Evolutionary conservation across 2,113 vertebrate species (phyloP).

Genomic region (Xiphias gladius): DNA sequence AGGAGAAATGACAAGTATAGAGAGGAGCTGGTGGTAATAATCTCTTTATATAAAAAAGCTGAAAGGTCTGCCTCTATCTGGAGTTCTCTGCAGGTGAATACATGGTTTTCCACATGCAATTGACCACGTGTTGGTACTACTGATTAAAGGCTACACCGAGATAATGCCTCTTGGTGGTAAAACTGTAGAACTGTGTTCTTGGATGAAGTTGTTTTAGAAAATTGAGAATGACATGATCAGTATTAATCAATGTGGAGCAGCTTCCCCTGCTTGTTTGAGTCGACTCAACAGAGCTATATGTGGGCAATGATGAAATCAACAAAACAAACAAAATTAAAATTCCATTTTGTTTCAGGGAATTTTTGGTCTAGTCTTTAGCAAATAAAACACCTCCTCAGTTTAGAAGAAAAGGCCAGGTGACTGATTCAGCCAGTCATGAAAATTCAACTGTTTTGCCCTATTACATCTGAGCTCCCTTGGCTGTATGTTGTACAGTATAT

Average conservation of each 20-base stretch:
- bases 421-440: no score
- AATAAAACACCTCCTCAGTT: no score
- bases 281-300: neutral
- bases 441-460: no score
- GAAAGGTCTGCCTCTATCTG: slow-evolving; percentile 17
- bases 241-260: neutral
- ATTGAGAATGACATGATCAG: neutral
- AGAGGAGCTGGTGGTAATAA: slow-evolving; percentile 42
- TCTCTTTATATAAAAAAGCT: slow-evolving; percentile 35
- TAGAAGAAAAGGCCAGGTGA: no score
- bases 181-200: neutral
- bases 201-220: slow-evolving; percentile 14
- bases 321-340: no score
- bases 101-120: slow-evolving; percentile 7
- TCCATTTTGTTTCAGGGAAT: neutral
- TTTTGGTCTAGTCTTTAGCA: no score
- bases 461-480: no score
- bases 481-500: no score
- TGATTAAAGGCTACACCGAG: slow-evolving; percentile 21
- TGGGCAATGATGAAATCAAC: neutral
- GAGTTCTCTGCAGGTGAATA: slow-evolving; percentile 36
- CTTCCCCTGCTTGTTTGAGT: slow-evolving; percentile 8
- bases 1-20: slow-evolving; percentile 51
- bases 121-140: slow-evolving; percentile 22
- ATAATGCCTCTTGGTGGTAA: slow-evolving; percentile 1